phyloP scores from a whole-genome alignment of 2,113 vertebrate species.

The Upupa epops region DNA sequence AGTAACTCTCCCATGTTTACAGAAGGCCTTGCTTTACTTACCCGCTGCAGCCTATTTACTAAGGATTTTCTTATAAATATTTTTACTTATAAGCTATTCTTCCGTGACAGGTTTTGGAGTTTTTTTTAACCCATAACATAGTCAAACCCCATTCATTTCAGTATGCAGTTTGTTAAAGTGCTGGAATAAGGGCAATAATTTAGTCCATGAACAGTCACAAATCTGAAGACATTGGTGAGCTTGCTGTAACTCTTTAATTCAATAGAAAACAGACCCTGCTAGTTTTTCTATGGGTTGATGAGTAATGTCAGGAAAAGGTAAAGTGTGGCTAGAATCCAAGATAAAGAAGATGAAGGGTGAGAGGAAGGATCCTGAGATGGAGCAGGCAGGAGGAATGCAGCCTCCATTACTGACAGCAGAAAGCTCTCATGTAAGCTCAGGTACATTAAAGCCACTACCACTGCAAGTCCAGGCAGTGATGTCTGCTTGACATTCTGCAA shows the following conservation, averaged over 20 bases:
- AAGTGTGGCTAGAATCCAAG: neutral
- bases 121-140: neutral
- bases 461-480: neutral
- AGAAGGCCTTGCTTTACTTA: neutral
- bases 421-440: neutral
- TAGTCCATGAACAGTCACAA: neutral
- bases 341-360: neutral
- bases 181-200: neutral
- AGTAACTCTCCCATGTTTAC: neutral
- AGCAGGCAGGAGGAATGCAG: neutral
- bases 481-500: neutral
- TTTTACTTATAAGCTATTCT: neutral
- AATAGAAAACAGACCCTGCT: neutral
- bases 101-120: neutral
- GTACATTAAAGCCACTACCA: neutral
- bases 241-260: neutral
- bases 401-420: neutral
- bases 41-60: neutral
- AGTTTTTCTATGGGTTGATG: neutral
- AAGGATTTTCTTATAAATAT: neutral
- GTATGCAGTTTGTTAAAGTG: neutral
- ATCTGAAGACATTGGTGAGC: neutral
- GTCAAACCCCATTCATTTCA: neutral
- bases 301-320: neutral
- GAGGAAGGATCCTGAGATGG: neutral